These are phyloP conservation scores for Hydrozoanthus gracilis DNA, from an alignment of 92 coral and sea anemone genomes.

Conservation along the genomic window DNA sequence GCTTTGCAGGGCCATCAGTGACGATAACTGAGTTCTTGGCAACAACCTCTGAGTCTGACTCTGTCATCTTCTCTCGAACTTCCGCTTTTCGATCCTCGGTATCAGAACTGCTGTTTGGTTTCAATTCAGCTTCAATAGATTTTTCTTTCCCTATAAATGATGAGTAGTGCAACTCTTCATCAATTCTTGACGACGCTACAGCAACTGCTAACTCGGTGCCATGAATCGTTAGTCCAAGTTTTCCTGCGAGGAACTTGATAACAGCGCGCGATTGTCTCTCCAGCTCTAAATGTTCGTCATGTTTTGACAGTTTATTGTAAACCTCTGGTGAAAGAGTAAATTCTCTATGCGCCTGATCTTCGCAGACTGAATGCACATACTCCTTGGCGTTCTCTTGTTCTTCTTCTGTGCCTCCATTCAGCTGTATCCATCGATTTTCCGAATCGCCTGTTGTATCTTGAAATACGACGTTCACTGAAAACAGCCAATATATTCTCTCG, in stretches of 20 bases:
- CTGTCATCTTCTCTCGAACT: neutral
- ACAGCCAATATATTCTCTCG: slow-evolving; percentile 73
- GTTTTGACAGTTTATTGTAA: slow-evolving; percentile 28
- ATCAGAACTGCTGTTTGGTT: neutral
- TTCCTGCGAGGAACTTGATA: slow-evolving; percentile 61
- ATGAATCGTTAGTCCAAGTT: slow-evolving; percentile 51
- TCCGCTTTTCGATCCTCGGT: neutral
- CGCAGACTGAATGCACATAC: slow-evolving; percentile 28
- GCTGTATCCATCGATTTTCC: slow-evolving; percentile 78
- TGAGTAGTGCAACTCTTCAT: slow-evolving; percentile 52
- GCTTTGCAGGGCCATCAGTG: slow-evolving; percentile 11
- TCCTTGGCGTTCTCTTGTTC: slow-evolving; percentile 69
- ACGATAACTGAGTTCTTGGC: neutral
- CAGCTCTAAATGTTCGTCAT: slow-evolving; percentile 42
- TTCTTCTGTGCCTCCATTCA: slow-evolving; percentile 63
- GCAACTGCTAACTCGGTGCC: slow-evolving; percentile 78
- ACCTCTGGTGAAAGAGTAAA: slow-evolving; percentile 20
- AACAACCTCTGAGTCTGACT: neutral
- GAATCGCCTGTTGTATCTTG: slow-evolving; percentile 46
- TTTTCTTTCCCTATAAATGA: neutral
- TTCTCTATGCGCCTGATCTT: slow-evolving; percentile 12
- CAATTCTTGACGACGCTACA: slow-evolving; percentile 73
- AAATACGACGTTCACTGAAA: slow-evolving; percentile 73
- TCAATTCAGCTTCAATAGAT: neutral
- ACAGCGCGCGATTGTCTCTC: slow-evolving; percentile 79